Evolutionary conservation across 1,140 invertebrate species (phyloP).

Genomic region (Tyrophagus putrescentiae): DNA sequence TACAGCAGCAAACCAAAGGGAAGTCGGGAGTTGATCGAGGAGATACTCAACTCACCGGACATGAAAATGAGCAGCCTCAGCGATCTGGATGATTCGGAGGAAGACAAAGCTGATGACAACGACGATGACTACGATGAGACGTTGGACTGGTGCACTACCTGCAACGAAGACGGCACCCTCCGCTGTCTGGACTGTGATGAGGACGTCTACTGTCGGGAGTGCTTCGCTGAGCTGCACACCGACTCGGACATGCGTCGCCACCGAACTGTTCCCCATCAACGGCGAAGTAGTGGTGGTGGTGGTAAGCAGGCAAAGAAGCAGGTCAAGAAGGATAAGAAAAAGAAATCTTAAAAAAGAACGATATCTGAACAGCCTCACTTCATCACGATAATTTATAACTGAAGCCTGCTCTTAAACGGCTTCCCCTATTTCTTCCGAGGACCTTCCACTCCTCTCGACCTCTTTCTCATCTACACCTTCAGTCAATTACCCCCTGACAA

Average conservation of each 20-base stretch:
- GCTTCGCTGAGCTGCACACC: slow-evolving; percentile 35
- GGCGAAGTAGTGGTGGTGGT: too few species aligned
- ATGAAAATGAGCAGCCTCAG: slow-evolving; percentile 10
- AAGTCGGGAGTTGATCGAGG: background rate
- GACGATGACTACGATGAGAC: too few species aligned
- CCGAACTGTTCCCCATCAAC: background rate
- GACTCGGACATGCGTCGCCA: background rate
- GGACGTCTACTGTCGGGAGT: slow-evolving; percentile 52
- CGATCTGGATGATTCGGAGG: background rate
- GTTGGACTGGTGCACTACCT: slow-evolving; percentile 60
- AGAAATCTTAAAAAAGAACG: too few species aligned
- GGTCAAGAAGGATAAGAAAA: too few species aligned
- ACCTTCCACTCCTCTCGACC: too few species aligned
- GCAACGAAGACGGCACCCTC: slow-evolving; percentile 52
- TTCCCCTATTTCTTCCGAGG: too few species aligned
- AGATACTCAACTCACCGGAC: background rate
- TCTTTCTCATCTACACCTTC: too few species aligned
- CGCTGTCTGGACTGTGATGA: slow-evolving; percentile 51
- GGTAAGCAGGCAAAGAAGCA: too few species aligned
- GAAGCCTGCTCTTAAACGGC: too few species aligned
- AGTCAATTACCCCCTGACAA: too few species aligned
- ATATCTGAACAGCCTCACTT: too few species aligned
- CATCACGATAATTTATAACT: too few species aligned
- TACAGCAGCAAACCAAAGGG: background rate
- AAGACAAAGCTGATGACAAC: slow-evolving; percentile 18